Evolutionary conservation across 2,797 vertebrate species (phyloP).

Genomic region (Gorsachius magnificus): DNA sequence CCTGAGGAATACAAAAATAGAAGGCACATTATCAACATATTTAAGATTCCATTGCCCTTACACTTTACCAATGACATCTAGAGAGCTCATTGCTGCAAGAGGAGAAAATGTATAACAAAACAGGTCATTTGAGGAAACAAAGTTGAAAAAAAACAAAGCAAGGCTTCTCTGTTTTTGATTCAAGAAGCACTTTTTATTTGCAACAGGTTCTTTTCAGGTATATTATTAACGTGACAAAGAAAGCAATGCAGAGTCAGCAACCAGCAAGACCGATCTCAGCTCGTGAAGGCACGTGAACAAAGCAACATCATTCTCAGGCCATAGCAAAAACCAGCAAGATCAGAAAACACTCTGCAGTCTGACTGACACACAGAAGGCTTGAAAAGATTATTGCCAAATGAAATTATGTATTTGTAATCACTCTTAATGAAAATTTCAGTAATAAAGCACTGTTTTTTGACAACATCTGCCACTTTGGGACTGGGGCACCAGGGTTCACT

Average conservation of each 20-base stretch:
- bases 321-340: background rate
- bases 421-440: background rate
- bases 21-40: background rate
- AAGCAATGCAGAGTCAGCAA: fast-evolving
- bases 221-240: background rate
- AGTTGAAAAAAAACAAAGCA: background rate
- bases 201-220: background rate
- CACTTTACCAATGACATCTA: background rate
- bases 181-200: background rate
- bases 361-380: background rate
- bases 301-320: background rate
- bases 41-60: background rate
- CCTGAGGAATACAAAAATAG: slow-evolving; percentile 75
- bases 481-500: background rate
- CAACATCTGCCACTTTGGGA: fast-evolving
- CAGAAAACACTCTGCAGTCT: background rate
- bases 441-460: background rate
- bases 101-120: background rate
- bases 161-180: background rate
- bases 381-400: background rate
- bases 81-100: background rate
- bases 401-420: background rate
- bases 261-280: background rate
- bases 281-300: background rate
- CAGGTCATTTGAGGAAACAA: background rate